Conservation (phyloP, 2,113 vertebrate genomes). For the Dendropsophus ebraccatus region DNA sequence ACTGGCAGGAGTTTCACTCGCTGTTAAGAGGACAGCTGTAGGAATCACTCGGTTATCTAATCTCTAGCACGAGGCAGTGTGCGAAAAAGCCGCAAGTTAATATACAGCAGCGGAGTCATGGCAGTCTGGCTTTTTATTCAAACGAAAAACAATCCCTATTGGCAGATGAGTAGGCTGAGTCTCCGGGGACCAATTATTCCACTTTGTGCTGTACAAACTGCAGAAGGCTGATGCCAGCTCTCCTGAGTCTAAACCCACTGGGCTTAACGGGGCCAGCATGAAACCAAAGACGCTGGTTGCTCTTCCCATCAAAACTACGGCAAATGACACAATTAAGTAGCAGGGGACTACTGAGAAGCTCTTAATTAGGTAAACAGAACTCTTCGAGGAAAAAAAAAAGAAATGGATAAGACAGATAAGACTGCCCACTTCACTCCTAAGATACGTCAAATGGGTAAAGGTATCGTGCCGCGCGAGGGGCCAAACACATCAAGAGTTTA, state of each 20-base stretch:
- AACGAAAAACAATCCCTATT: conserved; percentile 65
- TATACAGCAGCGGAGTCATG: conserved; percentile 56
- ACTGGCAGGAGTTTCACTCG: background rate
- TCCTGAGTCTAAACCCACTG: conserved; percentile 62
- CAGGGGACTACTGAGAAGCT: conserved; percentile 72
- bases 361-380: conserved; percentile 80
- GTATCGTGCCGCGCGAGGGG: background rate
- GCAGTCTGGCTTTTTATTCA: conserved; percentile 67
- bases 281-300: conserved; percentile 66
- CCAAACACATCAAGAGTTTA: background rate
- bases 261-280: conserved; percentile 62
- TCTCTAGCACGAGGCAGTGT: background rate
- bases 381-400: conserved; percentile 53
- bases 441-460: conserved; percentile 63
- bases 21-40: conserved; percentile 33
- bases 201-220: conserved; percentile 65
- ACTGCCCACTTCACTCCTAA: conserved; percentile 60
- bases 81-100: conserved; percentile 47
- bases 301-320: conserved; percentile 75
- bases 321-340: conserved; percentile 78
- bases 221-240: conserved; percentile 63
- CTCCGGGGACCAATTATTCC: conserved; percentile 87
- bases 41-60: background rate
- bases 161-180: conserved; percentile 70
- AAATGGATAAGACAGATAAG: conserved; percentile 6